Percentiles rank a stretch among this genome's conserved stretches.
Conservation (phyloP, 2,888 invertebrate species). For the Heliconius charithonia region DNA sequence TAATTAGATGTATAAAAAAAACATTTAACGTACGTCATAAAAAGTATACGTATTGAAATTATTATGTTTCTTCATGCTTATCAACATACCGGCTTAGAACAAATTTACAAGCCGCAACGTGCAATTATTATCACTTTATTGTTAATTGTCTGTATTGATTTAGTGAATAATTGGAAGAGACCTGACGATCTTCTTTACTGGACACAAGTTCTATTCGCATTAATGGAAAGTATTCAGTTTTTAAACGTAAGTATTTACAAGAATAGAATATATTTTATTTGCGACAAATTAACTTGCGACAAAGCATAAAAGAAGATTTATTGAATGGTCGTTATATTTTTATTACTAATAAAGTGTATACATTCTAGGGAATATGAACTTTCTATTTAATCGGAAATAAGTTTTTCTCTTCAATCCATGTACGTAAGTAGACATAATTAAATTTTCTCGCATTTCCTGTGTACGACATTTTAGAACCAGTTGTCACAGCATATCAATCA, state of each 20-base stretch:
- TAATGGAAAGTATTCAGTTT: too few relatives aligned
- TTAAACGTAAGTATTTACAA: not conserved
- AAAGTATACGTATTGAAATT: not conserved
- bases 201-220: not conserved
- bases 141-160: not conserved
- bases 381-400: constrained; percentile 20
- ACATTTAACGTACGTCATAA: not conserved
- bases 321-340: not conserved
- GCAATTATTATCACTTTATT: not conserved
- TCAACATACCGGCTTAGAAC: not conserved
- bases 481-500: constrained; percentile 20
- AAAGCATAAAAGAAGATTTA: not conserved
- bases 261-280: not conserved
- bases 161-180: not conserved
- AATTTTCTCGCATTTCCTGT: constrained; percentile 55
- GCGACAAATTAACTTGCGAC: not conserved
- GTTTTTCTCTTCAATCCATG: constrained; percentile 4
- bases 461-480: constrained; percentile 51
- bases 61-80: not conserved
- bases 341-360: not conserved
- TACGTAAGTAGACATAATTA: constrained; percentile 18
- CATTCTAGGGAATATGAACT: not conserved
- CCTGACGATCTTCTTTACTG: not conserved
- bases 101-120: not conserved
- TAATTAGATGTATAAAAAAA: not conserved